Percentiles rank a stretch among this genome's conserved stretches.
Evolutionary conservation across 2,797 vertebrate species (phyloP).

Genomic region (Syncerus caffer): DNA sequence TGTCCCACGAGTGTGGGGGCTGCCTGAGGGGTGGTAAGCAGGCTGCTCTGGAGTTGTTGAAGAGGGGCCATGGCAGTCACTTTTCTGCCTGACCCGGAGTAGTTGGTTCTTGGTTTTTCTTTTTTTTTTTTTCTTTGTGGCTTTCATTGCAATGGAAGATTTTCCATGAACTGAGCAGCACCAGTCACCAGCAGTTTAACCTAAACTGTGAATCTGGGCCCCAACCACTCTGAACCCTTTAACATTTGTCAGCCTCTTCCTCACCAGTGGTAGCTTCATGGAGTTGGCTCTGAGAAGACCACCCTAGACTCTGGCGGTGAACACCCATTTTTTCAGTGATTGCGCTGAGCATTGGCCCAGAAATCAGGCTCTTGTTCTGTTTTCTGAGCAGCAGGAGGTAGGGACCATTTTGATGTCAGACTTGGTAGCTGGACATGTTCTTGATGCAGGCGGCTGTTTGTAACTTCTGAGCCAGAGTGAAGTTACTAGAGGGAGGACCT

Average conservation of each 20-base stretch:
- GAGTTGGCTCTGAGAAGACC: neutral
- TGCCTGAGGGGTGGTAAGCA: neutral
- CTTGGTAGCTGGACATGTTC: slow-evolving; percentile 39
- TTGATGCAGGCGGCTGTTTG: slow-evolving; percentile 20
- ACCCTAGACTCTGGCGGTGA: neutral
- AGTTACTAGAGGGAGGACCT: slow-evolving; percentile 66
- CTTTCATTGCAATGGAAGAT: neutral
- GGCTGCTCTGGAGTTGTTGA: neutral
- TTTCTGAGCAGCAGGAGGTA: slow-evolving; percentile 57
- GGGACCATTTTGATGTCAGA: slow-evolving; percentile 62
- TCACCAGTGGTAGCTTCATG: neutral
- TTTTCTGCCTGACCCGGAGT: neutral
- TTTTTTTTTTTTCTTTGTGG: neutral
- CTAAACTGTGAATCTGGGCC: neutral
- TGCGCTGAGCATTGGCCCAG: slow-evolving; percentile 22
- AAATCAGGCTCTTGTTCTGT: slow-evolving; percentile 30
- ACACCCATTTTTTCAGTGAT: neutral
- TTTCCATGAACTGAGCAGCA: neutral
- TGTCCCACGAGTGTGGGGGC: neutral
- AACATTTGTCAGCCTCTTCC: neutral
- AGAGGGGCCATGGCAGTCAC: neutral
- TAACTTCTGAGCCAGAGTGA: slow-evolving; percentile 67
- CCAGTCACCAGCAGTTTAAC: slow-evolving; percentile 34
- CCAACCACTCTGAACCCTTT: neutral
- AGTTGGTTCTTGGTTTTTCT: neutral